Evolutionary conservation across 2,888 invertebrate species (phyloP).

Genomic region (Eumacrocentrus americanus): DNA sequence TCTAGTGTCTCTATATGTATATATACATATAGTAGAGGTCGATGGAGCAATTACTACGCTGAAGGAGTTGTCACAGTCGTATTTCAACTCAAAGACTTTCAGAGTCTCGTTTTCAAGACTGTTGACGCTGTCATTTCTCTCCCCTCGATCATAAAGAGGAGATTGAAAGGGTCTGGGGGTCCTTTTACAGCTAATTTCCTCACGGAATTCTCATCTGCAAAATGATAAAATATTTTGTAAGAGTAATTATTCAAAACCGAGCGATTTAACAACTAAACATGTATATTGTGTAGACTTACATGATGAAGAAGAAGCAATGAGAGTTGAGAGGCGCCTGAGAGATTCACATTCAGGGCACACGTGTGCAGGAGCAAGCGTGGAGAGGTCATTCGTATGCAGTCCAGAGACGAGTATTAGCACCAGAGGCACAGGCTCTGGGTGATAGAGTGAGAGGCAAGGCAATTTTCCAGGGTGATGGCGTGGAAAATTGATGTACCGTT

Average conservation of each 20-base stretch:
- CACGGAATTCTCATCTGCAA: no score
- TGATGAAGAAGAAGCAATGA: background rate
- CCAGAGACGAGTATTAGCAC: slow-evolving; percentile 25
- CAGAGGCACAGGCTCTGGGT: slow-evolving; percentile 16
- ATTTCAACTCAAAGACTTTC: background rate
- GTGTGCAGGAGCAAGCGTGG: background rate
- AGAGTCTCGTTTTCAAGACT: background rate
- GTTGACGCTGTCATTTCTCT: background rate
- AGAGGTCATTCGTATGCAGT: slow-evolving; percentile 32
- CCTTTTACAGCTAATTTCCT: background rate
- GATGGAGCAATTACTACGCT: background rate
- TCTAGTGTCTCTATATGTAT: no score
- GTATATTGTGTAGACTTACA: background rate
- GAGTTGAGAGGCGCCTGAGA: background rate
- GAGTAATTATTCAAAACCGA: background rate
- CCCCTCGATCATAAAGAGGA: background rate
- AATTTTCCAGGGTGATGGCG: slow-evolving; percentile 50
- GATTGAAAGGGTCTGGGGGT: background rate
- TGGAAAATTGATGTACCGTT: slow-evolving; percentile 47
- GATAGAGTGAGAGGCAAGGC: slow-evolving; percentile 33
- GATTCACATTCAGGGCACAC: slow-evolving; percentile 11
- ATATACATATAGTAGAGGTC: background rate
- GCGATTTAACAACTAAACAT: no score
- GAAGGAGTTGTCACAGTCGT: background rate
- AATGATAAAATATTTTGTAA: no score